Evolutionary conservation across 2,113 vertebrate species (phyloP), one percentile per base, ranked within the genome.

Genomic region (Marmota flaviventris): DNA sequence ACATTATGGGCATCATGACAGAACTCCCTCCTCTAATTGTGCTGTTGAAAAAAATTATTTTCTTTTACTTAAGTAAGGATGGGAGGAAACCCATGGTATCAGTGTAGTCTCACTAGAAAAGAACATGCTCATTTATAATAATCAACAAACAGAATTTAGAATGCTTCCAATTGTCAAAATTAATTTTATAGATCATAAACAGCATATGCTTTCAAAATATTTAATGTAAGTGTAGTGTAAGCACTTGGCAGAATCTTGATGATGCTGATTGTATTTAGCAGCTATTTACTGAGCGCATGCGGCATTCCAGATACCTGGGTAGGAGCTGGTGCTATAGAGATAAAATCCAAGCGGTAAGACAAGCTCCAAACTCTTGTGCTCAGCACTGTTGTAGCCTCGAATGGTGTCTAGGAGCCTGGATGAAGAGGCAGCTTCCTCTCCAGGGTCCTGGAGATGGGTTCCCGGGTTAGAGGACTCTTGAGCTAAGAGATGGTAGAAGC

Each of bases 391-490:
- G 11, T 24, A 87, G 67, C 85, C 51, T 0, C 81, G 48, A 95
- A n/a, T 13, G 39, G 37, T 70, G 22, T 72, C 65, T 83, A 20
- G 9, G 39, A 84, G 27, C 29, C 73, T 89, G 39, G 34, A 42
- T 18, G 53, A 77, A 78, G 72, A 42, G 82, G 53, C 13, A 29
- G 1, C 56, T 82, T 69, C 73, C 84, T 93, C 79, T 86, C 39
- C 86, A 92, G 86, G 86, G 63, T 90, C 34, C 84, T 93, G 63
- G 93, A 87, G 22, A 72, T 48, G 89, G 53, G 73, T 70, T 70
- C 75, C 83, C 24, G 48, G 85, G 53, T 81, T 78, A 79, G 69
- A 91, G 89, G 85, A 90, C 96, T 87, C n/a, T 85, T 78, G 73
- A 92, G 8, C 67, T 67, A 32, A 85, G n/a, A 87, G 67, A 29